phyloP scores from a whole-genome alignment of 2,888 invertebrate genomes.

The Drosophila diplacantha region DNA sequence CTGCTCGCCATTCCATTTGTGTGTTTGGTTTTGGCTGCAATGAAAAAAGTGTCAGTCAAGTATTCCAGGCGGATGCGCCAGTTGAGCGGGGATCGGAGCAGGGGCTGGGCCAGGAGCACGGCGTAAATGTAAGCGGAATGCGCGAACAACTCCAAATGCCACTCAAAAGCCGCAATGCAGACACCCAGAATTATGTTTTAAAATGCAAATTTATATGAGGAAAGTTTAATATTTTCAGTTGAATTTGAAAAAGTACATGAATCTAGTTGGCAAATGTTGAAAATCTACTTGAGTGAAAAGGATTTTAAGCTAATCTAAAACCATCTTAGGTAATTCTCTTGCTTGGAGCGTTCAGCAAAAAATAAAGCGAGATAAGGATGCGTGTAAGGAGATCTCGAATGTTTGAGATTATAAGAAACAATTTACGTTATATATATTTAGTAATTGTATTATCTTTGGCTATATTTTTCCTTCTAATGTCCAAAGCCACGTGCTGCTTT shows the following conservation, averaged over 20 bases:
- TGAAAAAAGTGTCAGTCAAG: conserved; percentile 67
- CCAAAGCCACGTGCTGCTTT: conserved; percentile 35
- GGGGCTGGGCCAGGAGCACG: conserved; percentile 1
- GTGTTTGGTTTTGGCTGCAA: conserved; percentile 33
- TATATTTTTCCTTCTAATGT: neutral
- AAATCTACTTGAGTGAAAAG: neutral
- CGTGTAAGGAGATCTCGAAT: neutral
- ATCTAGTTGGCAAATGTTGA: too few species aligned
- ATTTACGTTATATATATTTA: neutral
- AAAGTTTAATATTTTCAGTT: neutral
- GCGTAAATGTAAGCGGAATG: conserved; percentile 18
- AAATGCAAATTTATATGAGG: conserved; percentile 8
- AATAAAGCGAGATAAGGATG: too few species aligned
- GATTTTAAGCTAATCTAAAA: too few species aligned
- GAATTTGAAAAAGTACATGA: neutral
- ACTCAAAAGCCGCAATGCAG: conserved; percentile 29
- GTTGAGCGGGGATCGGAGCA: conserved; percentile 6
- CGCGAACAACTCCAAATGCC: conserved; percentile 26
- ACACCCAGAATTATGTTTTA: conserved; percentile 52
- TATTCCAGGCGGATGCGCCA: conserved; percentile 45
- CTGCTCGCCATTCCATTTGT: conserved; percentile 9
- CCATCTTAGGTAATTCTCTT: too few species aligned
- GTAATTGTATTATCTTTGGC: neutral
- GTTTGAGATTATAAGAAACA: neutral
- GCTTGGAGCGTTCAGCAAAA: too few species aligned